Conservation (phyloP, 1,140 invertebrate species). For the Leptopilina boulardi region DNA sequence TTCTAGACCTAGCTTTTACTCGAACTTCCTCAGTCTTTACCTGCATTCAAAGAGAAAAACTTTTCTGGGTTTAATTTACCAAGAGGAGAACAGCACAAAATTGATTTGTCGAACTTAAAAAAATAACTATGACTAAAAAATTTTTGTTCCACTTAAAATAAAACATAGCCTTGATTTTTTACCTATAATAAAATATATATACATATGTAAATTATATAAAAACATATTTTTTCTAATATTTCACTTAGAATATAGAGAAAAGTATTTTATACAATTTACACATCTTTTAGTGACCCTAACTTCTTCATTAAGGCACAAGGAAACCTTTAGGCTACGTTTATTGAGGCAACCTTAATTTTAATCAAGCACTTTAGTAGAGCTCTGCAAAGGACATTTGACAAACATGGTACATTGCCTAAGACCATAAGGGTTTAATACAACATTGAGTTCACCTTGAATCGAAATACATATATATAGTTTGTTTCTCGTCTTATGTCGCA, state of each 20-base stretch:
- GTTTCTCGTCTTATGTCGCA: conserved; percentile 1
- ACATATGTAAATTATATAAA: too few species aligned
- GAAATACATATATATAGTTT: background rate
- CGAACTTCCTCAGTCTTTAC: conserved; percentile 2
- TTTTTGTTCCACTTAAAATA: too few species aligned
- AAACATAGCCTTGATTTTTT: too few species aligned
- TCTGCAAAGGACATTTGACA: conserved; percentile 8
- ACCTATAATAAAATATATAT: too few species aligned
- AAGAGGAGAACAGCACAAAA: background rate
- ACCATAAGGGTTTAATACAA: conserved; percentile 16
- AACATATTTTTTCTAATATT: background rate
- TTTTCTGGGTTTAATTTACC: background rate
- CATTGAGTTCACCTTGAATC: conserved; percentile 27
- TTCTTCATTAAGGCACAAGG: conserved; percentile 18
- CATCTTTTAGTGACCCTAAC: conserved; percentile 3
- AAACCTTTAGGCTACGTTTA: conserved; percentile 3
- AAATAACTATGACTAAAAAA: too few species aligned
- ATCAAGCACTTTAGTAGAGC: conserved; percentile 22
- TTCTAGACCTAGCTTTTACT: conserved; percentile 38
- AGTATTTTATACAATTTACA: background rate
- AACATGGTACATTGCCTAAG: conserved; percentile 25
- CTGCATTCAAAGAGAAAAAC: background rate
- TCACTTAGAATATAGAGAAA: background rate
- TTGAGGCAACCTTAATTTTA: conserved; percentile 23
- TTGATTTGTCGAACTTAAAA: too few species aligned